phyloP scores from a whole-genome alignment of 1,140 invertebrate genomes.

The Temnothorax curvispinosus region DNA sequence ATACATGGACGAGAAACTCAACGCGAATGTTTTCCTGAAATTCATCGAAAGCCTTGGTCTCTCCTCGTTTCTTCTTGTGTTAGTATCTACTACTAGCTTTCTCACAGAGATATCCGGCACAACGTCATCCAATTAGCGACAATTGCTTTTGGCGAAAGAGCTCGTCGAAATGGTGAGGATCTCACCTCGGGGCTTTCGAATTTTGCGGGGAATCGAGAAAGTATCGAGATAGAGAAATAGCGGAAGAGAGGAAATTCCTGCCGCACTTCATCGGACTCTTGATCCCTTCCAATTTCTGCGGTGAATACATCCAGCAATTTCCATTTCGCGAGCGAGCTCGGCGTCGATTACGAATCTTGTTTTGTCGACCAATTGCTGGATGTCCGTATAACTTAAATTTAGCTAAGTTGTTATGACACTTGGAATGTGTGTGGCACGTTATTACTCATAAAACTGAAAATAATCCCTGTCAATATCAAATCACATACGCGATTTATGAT shows the following conservation, averaged over 20 bases:
- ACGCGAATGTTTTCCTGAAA: slow-evolving; percentile 46
- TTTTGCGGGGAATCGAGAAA: slow-evolving; percentile 55
- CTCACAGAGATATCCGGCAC: slow-evolving; percentile 27
- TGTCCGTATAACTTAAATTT: slow-evolving; percentile 13
- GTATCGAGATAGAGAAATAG: slow-evolving; percentile 36
- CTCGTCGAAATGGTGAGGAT: slow-evolving; percentile 51
- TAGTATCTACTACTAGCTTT: slow-evolving; percentile 9
- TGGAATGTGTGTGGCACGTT: not conserved
- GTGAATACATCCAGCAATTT: slow-evolving; percentile 58
- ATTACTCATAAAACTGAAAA: not conserved
- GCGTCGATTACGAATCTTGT: slow-evolving; percentile 45
- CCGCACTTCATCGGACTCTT: slow-evolving; percentile 32
- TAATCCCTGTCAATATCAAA: not conserved
- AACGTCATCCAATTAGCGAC: slow-evolving; percentile 71
- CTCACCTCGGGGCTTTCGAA: slow-evolving; percentile 59
- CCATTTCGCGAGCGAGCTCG: slow-evolving; percentile 35
- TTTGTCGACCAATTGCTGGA: slow-evolving; percentile 2
- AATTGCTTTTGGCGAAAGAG: slow-evolving; percentile 62
- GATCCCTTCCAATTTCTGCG: slow-evolving; percentile 59
- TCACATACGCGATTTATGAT: not conserved
- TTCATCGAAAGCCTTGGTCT: slow-evolving; percentile 42
- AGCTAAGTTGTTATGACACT: not conserved
- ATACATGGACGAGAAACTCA: not conserved
- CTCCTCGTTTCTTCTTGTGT: slow-evolving; percentile 12
- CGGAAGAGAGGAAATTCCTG: slow-evolving; percentile 31